Conservation (phyloP, 1,140 invertebrate species). For the Drosophila micromelanica region DNA sequence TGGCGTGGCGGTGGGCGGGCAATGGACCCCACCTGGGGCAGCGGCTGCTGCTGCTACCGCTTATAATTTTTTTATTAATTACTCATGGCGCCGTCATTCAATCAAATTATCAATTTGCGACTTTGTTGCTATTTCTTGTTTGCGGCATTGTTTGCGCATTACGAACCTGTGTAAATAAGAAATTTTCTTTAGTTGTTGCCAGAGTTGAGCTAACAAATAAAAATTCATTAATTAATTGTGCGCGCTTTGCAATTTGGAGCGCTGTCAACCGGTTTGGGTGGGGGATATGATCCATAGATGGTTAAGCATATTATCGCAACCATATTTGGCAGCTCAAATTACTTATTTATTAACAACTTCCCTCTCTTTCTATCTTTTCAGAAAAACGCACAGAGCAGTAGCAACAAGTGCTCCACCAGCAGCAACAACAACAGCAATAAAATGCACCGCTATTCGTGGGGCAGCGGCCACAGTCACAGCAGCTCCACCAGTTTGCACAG, state of each 20-base stretch:
- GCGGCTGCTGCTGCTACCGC: not conserved
- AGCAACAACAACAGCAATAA: slow-evolving; percentile 58
- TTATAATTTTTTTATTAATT: slow-evolving; percentile 61
- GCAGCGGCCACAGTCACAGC: slow-evolving; percentile 86
- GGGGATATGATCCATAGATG: slow-evolving; percentile 47
- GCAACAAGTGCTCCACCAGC: slow-evolving; percentile 66
- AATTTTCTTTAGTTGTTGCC: slow-evolving; percentile 53
- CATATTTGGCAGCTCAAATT: slow-evolving; percentile 73
- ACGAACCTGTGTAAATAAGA: slow-evolving; percentile 58
- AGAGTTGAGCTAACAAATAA: slow-evolving; percentile 29
- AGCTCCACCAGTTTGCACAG: slow-evolving; percentile 85
- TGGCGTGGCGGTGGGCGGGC: not conserved
- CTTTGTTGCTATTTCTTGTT: slow-evolving; percentile 22
- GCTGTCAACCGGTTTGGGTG: slow-evolving; percentile 43
- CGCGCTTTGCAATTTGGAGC: slow-evolving; percentile 68
- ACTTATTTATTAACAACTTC: slow-evolving; percentile 75
- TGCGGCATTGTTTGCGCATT: slow-evolving; percentile 33
- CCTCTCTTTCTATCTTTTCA: slow-evolving; percentile 16
- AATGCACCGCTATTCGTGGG: slow-evolving; percentile 88
- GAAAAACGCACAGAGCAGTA: slow-evolving; percentile 45
- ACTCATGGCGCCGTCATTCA: slow-evolving; percentile 29
- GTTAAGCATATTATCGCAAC: slow-evolving; percentile 65
- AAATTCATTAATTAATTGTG: slow-evolving; percentile 78
- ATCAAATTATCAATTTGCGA: slow-evolving; percentile 25
- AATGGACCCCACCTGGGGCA: not conserved